Evolutionary conservation across 2,113 vertebrate species (phyloP).

Genomic region (Sebastes schlegelii): DNA sequence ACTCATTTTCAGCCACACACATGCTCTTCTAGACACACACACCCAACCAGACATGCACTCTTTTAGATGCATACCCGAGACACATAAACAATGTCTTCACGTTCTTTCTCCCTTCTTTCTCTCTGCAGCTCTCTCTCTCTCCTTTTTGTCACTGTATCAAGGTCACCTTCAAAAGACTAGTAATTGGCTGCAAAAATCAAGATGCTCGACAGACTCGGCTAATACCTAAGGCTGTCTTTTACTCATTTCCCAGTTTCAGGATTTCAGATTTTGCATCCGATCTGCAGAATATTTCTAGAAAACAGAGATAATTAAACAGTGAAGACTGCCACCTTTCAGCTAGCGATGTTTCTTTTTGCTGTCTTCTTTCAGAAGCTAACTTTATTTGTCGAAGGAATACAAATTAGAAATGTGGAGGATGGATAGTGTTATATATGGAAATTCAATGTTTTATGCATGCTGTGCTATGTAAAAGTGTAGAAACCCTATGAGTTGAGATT

Average conservation of each 20-base stretch:
- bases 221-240: too few relatives aligned
- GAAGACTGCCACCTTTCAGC: too few relatives aligned
- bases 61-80: not conserved
- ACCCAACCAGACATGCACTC: not conserved
- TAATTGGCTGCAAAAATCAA: constrained; percentile 16
- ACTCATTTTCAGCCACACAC: not conserved
- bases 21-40: not conserved
- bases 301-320: too few relatives aligned
- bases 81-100: too few relatives aligned
- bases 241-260: not conserved
- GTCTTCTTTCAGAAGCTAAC: too few relatives aligned
- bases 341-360: too few relatives aligned
- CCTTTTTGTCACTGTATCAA: constrained; percentile 20
- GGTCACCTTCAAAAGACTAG: constrained; percentile 27
- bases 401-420: too few relatives aligned
- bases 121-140: too few relatives aligned
- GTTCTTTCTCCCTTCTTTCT: not conserved
- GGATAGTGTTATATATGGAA: too few relatives aligned
- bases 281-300: not conserved
- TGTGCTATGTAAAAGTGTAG: not conserved
- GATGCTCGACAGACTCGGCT: not conserved
- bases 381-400: too few relatives aligned
- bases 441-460: too few relatives aligned
- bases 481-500: not conserved
- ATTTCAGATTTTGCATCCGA: not conserved